Base-by-base conservation (phyloP, 1,140 invertebrate species). In the Cryptotermes secundus region DNA sequence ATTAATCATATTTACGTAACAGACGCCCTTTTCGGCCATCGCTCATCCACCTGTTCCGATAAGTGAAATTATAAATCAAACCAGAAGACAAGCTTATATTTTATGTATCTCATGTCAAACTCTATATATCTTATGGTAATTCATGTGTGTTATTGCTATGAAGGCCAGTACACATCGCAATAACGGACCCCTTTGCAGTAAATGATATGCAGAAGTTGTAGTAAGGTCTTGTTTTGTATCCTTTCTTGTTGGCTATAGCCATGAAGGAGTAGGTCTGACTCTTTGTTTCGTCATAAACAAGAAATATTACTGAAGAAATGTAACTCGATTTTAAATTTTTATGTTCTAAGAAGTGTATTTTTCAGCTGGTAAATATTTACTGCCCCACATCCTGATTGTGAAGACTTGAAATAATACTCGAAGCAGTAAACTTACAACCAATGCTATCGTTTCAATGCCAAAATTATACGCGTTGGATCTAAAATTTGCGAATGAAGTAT, bases 1-100 rank as follows among this genome's bases (percentile, higher is more conserved):
- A 72, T 72, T 72, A 72, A 72, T 72, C 59, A 72, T 72, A 72
- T 72, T 72, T 72, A 72, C 59, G 59, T 72, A 72, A 72, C 59
- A 72, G 26, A 31, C n/a, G 59, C 59, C n/a, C 59, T 72, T 7
- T 31, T 1, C 31, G 26, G 26, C 26, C n/a, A 72, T 72, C 59
- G 31, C 9, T 72, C 59, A 72, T 72, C 59, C 26, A 31, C 26
- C 4, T 31, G 59, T 72, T 49, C 59, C 59, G 26, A 72, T 72
- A 72, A 72, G 59, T 26, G 26, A 72, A n/a, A n/a, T 10, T 31
- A 49, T 16, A 22, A 19, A 1, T 49, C 6, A 19, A 19, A 72
- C 6, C 3, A 31, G 26, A 72, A 0, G 26, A 31, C 59, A 22
- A 19, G 16, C n/a, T 72, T 31, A 6, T 31, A 72, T n/a, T 26